Percentiles rank a stretch among this genome's conserved stretches.
These are phyloP conservation scores for Neuroterus valhalla DNA, from an alignment of 1,140 invertebrate genomes.

Conservation along the genomic window DNA sequence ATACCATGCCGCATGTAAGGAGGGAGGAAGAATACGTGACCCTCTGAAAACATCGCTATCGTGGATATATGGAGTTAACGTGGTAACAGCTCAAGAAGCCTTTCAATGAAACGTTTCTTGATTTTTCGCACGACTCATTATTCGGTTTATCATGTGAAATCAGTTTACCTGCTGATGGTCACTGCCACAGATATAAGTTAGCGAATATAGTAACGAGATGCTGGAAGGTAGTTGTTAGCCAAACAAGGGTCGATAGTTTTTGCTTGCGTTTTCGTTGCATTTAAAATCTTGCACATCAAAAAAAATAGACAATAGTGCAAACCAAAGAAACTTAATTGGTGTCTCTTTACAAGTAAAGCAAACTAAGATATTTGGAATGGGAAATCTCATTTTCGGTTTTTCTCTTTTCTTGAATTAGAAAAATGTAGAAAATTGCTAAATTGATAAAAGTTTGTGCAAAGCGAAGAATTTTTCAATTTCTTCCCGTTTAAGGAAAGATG, in stretches of 20 bases:
- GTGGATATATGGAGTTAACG: slow-evolving; percentile 3
- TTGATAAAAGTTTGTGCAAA: background rate
- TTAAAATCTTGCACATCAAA: too few species aligned
- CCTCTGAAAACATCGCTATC: slow-evolving; percentile 16
- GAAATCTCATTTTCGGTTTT: background rate
- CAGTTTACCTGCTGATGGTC: slow-evolving; percentile 46
- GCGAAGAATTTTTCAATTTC: too few species aligned
- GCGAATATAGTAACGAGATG: slow-evolving; percentile 37
- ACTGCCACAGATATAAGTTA: slow-evolving; percentile 38
- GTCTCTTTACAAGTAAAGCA: too few species aligned
- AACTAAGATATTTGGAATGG: too few species aligned
- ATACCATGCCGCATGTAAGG: slow-evolving; percentile 19
- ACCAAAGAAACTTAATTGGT: too few species aligned
- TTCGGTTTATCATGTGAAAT: slow-evolving; percentile 52
- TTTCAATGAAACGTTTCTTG: slow-evolving; percentile 52
- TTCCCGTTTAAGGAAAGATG: background rate
- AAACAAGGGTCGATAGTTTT: slow-evolving; percentile 40
- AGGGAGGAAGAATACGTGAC: slow-evolving; percentile 33
- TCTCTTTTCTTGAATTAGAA: too few species aligned
- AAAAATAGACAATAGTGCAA: too few species aligned
- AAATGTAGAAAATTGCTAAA: too few species aligned
- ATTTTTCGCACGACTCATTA: slow-evolving; percentile 49
- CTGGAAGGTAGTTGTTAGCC: slow-evolving; percentile 44
- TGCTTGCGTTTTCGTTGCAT: too few species aligned
- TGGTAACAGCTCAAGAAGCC: slow-evolving; percentile 28